Evolutionary conservation across 1,140 invertebrate genomes (phyloP).

Genomic region (Episyrphus balteatus): DNA sequence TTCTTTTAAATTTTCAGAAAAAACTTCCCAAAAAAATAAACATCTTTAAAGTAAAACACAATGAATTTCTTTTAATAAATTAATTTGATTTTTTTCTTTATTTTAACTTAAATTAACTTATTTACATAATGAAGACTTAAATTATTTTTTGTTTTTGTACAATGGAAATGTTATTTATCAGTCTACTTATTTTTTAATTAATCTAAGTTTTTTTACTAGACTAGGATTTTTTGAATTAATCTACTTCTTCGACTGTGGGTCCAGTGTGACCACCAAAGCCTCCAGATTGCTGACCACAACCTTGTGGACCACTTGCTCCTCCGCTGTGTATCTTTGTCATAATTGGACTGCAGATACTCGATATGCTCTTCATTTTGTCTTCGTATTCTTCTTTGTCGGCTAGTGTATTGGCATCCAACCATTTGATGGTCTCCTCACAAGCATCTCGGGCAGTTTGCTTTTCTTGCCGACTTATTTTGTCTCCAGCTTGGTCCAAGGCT

Average conservation of each 20-base stretch:
- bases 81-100: too few relatives aligned
- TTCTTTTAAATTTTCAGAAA: too few relatives aligned
- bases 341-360: slow-evolving; percentile 40
- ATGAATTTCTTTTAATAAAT: too few relatives aligned
- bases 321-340: slow-evolving; percentile 42
- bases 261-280: slow-evolving; percentile 39
- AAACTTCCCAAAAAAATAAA: too few relatives aligned
- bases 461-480: slow-evolving; percentile 20
- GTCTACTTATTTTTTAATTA: too few relatives aligned
- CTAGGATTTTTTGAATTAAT: slow-evolving; percentile 40
- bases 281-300: slow-evolving; percentile 34
- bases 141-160: too few relatives aligned
- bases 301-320: slow-evolving; percentile 1
- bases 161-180: too few relatives aligned
- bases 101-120: too few relatives aligned
- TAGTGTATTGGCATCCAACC: slow-evolving; percentile 47
- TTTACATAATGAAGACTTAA: too few relatives aligned
- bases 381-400: slow-evolving; percentile 52
- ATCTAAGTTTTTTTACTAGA: too few relatives aligned
- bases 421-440: slow-evolving; percentile 41
- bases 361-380: slow-evolving; percentile 42
- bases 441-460: slow-evolving; percentile 19
- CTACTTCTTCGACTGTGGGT: slow-evolving; percentile 62
- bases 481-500: slow-evolving; percentile 39
- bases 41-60: too few relatives aligned